Base-by-base conservation (phyloP, 2,888 invertebrate genomes). In the Acrocyrtus sp. region DNA sequence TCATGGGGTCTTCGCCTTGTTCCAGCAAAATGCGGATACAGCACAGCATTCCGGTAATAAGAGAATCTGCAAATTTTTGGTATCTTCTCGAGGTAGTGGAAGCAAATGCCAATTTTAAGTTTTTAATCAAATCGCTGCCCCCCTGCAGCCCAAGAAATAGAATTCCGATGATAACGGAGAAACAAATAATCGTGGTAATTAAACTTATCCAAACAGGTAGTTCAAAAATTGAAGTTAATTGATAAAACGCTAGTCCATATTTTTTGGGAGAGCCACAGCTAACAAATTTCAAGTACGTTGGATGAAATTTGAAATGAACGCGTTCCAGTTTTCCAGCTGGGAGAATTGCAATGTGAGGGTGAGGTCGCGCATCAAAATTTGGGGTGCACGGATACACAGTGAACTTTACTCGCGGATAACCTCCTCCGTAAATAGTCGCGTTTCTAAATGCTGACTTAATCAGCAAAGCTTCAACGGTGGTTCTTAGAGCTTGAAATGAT, bases 241-340 rank as follows among this genome's bases (percentile, higher is more conserved):
- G 39, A 24, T 22, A 21, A 41, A 51, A 62, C 0, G 51, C 51
- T 5, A 51, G 19, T 6, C 26, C 41, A 6, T 8, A 0, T 2
- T 21, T n/a, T 15, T 39, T 19, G 1, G 41, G 41, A 10, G 15
- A n/a, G 5, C 62, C 51, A 24, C 62, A 62, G 12, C 51, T 51
- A 10, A 62, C 62, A 51, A 62, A 62, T 3, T 21, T 50, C 1
- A 62, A n/a, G n/a, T n/a, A n/a, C n/a, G 39, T 39, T 6, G 39
- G 39, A 12, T 39, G 39, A 39, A 39, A 39, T 12, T 12, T 6
- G 39, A 39, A 39, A 12, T 39, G 39, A 39, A 12, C 12, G 39
- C 12, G 39, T 10, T 39, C 39, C 6, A 39, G 39, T 6, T 6
- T 12, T 10, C 39, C 39, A 39, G 39, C 39, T 10, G 39, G 39